A percentile compares a stretch with the other conserved stretches of the same genome.
Evolutionary conservation across 2,113 vertebrate species (phyloP).

Genomic region (Pteropus alecto): DNA sequence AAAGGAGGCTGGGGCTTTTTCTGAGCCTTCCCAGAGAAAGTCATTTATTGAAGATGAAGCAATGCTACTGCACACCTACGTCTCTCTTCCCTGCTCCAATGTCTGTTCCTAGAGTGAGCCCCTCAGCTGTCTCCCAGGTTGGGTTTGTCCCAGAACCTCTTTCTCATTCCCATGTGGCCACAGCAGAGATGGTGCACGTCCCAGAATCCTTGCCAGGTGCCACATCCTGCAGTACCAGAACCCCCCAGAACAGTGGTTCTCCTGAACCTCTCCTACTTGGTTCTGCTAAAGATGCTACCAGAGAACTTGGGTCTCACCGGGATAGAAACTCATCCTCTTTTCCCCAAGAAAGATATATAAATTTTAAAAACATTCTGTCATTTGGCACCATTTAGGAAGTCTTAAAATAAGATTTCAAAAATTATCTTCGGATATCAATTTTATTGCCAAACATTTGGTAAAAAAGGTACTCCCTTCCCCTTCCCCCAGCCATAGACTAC

Average conservation of each 20-base stretch:
- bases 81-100: neutral
- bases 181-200: neutral
- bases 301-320: neutral
- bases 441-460: slow-evolving; percentile 60
- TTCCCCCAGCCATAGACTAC: neutral
- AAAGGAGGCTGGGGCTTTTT: neutral
- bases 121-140: neutral
- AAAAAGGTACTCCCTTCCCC: neutral
- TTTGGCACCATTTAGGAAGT: neutral
- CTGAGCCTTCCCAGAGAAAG: neutral
- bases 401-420: neutral
- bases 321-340: neutral
- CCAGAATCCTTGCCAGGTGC: neutral
- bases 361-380: slow-evolving; percentile 5
- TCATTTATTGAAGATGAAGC: neutral
- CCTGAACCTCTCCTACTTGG: neutral
- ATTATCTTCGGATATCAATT: neutral
- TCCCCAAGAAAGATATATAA: neutral
- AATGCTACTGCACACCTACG: neutral
- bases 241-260: neutral
- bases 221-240: neutral
- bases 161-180: neutral
- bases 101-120: neutral
- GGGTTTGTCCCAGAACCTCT: neutral
- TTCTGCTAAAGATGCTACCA: neutral